These are phyloP conservation scores for Paramormyrops hopkinsi DNA, from an alignment of 2,797 vertebrate species.

Conservation along the genomic window DNA sequence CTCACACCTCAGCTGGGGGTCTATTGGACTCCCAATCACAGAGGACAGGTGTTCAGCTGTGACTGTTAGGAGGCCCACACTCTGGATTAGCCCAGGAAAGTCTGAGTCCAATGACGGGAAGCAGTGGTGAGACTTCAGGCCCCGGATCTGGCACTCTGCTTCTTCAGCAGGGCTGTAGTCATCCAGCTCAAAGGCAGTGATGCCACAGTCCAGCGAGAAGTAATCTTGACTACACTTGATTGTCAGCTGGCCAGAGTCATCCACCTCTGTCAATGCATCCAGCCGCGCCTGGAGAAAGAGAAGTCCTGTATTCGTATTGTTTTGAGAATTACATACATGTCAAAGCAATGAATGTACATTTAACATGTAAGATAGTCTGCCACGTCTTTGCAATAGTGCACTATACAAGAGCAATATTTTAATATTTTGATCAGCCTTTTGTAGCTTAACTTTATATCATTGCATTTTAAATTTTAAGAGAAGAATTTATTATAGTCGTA, in stretches of 20 bases:
- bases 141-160: constrained; percentile 52
- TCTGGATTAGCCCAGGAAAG: constrained; percentile 72
- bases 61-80: constrained; percentile 69
- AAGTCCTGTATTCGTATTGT: background rate
- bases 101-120: constrained; percentile 70
- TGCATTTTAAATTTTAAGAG: background rate
- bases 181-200: constrained; percentile 90
- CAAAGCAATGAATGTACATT: background rate
- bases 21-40: constrained; percentile 28
- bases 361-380: background rate
- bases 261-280: constrained; percentile 87
- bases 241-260: constrained; percentile 91
- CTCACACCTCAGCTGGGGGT: constrained; percentile 29
- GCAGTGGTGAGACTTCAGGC: constrained; percentile 64
- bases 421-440: background rate
- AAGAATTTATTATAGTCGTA: background rate
- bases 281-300: constrained; percentile 71
- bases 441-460: background rate
- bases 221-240: constrained; percentile 97
- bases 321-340: background rate
- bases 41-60: constrained; percentile 52
- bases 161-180: constrained; percentile 93
- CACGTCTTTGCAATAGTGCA: background rate
- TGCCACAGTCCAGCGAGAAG: constrained; percentile 94
- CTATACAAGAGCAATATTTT: background rate